Base-by-base conservation (phyloP, 1,140 invertebrate species). In the Scaptodrosophila lebanonensis region DNA sequence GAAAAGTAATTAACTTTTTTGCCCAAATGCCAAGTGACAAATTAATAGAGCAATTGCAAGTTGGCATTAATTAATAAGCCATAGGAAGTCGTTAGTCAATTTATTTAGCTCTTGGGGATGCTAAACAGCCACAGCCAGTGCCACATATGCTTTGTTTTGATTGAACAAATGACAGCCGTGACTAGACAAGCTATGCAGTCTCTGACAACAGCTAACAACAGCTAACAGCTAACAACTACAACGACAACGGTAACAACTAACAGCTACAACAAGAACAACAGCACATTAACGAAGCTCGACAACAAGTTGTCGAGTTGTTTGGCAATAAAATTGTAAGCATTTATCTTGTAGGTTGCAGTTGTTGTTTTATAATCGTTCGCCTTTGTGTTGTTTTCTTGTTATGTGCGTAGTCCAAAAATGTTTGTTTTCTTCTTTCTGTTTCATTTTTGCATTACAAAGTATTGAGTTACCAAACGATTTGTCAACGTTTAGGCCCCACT, bases 321-420 rank as follows among this genome's bases (percentile, higher is more conserved):
- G 44, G 73, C 73, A 79, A 79, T 79, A 72, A 79, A 79, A 79
- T 63, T 82, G 75, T 82, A 75, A 75, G 65, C 75, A 82, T 82
- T 82, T 82, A 82, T 82, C 75, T 70, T 66, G 56, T 62, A 68
- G 51, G 53, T 67, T 58, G 67, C 65, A 58, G 66, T 54, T 59
- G 47, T 66, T 60, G 22, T 65, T 29, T 29, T 29, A 6, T 29
- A 6, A 12, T 42, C 48, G 36, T 57, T 35, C 32, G 33, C 22
- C 17, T 54, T 61, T 66, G 48, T 35, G 42, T 17, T 38, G 57
- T 49, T 39, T 67, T 44, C 48, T 61, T 59, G 51, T 54, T n/a
- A n/a, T 47, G 45, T 69, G 70, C 70, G 70, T 75, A 76, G 65
- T 70, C 67, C 72, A 45, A 76, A 75, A 75, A 62, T 66, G 50